These are phyloP conservation scores for Drosophila leonis DNA, from an alignment of 2,888 invertebrate species.

Conservation along the genomic window DNA sequence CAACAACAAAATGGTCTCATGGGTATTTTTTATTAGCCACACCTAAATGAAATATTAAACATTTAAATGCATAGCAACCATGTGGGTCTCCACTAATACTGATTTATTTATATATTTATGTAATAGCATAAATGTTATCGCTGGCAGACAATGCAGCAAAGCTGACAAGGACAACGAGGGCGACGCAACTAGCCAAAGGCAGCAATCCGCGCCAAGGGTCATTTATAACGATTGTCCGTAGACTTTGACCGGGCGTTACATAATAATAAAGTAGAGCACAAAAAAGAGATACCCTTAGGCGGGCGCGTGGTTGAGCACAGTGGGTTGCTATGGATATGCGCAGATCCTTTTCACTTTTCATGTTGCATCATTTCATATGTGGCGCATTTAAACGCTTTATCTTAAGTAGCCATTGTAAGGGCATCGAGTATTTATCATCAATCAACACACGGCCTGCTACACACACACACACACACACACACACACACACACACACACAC, in stretches of 20 bases:
- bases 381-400: slow-evolving; percentile 78
- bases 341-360: slow-evolving; percentile 70
- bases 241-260: slow-evolving; percentile 52
- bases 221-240: slow-evolving; percentile 73
- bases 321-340: slow-evolving; percentile 12
- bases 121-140: slow-evolving; percentile 80
- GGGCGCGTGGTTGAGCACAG: neutral
- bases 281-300: slow-evolving; percentile 35
- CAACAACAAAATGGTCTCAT: neutral
- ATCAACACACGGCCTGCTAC: slow-evolving; percentile 70
- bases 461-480: slow-evolving; percentile 32
- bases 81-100: slow-evolving; percentile 69
- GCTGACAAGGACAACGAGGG: slow-evolving; percentile 37
- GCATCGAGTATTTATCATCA: slow-evolving; percentile 77
- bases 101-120: slow-evolving; percentile 77
- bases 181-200: slow-evolving; percentile 40
- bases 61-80: slow-evolving; percentile 37
- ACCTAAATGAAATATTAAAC: slow-evolving; percentile 61
- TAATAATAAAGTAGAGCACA: slow-evolving; percentile 66
- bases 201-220: slow-evolving; percentile 66
- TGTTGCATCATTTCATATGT: slow-evolving; percentile 82
- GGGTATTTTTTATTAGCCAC: slow-evolving; percentile 38
- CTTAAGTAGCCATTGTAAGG: slow-evolving; percentile 70
- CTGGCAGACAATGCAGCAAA: slow-evolving; percentile 62
- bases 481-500: slow-evolving; percentile 9